phyloP scores from a whole-genome alignment of 92 coral and sea anemone genomes.

The Palythoa grandis region DNA sequence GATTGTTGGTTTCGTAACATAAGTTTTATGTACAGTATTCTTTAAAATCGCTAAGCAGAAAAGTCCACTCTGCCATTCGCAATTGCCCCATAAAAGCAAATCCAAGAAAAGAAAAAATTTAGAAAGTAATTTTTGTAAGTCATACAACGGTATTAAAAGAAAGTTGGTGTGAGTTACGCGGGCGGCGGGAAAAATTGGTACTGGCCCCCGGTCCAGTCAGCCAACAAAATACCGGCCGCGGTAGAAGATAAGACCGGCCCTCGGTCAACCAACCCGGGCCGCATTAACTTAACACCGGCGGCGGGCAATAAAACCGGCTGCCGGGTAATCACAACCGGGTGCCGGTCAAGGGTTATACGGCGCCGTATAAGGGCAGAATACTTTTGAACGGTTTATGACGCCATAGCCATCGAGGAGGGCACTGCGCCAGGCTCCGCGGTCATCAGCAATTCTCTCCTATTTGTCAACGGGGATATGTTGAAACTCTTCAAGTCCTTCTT shows the following conservation, averaged over 20 bases:
- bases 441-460: too few relatives aligned
- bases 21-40: neutral
- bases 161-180: neutral
- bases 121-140: neutral
- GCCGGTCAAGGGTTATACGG: neutral
- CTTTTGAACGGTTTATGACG: neutral
- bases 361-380: neutral
- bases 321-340: neutral
- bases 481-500: too few relatives aligned
- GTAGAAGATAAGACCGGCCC: neutral
- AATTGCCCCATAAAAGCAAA: neutral
- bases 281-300: neutral
- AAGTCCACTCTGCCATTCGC: neutral
- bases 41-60: neutral
- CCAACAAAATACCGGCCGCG: conserved; percentile 10
- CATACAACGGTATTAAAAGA: neutral
- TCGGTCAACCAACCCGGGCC: neutral
- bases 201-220: conserved; percentile 4
- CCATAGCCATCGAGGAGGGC: neutral
- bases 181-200: neutral
- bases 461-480: too few relatives aligned
- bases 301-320: neutral
- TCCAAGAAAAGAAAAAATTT: neutral
- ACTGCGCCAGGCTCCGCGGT: too few relatives aligned
- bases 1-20: neutral